Base-by-base conservation (phyloP, 2,888 invertebrate species). In the Stictocephala bisonia region DNA sequence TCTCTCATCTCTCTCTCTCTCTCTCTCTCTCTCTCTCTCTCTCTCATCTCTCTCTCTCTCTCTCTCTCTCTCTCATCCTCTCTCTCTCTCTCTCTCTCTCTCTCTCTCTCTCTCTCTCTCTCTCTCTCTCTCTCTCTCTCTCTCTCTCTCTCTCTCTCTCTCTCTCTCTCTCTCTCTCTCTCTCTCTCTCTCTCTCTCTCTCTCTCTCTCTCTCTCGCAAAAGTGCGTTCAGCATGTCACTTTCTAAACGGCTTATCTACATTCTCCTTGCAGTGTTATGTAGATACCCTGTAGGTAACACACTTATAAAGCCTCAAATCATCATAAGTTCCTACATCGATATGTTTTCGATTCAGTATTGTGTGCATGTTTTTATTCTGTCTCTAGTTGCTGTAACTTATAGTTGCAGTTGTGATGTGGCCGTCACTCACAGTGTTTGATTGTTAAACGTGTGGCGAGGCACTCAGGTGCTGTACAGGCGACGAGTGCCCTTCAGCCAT, bases 131-230 rank as follows among this genome's bases (percentile, higher is more conserved):
- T 53, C 53, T 53, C 53, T 53, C 53, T 53, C 53, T 53, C 53
- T 53, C 53, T 53, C 53, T 53, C 53, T 53, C 53, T 53, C 53
- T 53, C 53, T 53, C 53, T 53, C 53, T 53, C 53, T 53, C 53
- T 53, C 53, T 53, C 53, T 53, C 53, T 53, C 53, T 53, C 53
- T 53, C 53, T 53, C 53, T 53, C 53, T 53, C 53, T 53, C 53
- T 53, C 53, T 53, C 53, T 53, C 53, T 53, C 53, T 53, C 53
- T 53, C 53, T 53, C 53, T 53, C 53, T 53, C 53, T 53, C 53
- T 53, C 53, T 53, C 53, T 53, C 53, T 53, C 53, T 53, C 53
- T 53, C 53, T 68, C 50, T n/a, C n/a, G n/a, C n/a, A n/a, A n/a
- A n/a, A n/a, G n/a, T n/a, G n/a, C n/a, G n/a, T n/a, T n/a, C n/a